Conservation (phyloP, 2,888 invertebrate species). For the Agriopis leucophaearia region DNA sequence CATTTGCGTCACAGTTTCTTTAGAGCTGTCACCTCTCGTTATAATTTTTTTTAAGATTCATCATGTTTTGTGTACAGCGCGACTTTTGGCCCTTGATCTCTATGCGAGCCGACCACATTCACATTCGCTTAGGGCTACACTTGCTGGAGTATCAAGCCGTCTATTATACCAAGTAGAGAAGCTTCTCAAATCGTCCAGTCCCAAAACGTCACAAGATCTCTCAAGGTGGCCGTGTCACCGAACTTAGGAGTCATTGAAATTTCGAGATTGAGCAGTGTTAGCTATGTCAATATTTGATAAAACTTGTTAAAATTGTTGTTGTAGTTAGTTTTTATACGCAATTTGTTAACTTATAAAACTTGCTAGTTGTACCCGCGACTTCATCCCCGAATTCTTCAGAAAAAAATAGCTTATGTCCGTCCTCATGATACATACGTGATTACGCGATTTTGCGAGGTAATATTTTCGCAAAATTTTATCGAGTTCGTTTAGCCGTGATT, state of each 20-base stretch:
- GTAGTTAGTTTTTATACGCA: not conserved
- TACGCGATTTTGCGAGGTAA: too few species aligned
- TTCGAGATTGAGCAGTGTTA: slow-evolving; percentile 21
- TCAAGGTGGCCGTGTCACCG: slow-evolving; percentile 36
- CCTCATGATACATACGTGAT: too few species aligned
- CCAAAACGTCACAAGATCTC: slow-evolving; percentile 31
- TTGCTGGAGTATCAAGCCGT: too few species aligned
- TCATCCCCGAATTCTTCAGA: too few species aligned
- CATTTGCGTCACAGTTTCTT: slow-evolving; percentile 19
- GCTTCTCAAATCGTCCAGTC: too few species aligned
- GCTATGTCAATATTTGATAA: slow-evolving; percentile 16
- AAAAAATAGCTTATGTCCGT: too few species aligned
- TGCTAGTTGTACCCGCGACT: too few species aligned
- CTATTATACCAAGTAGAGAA: too few species aligned
- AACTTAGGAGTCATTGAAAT: slow-evolving; percentile 29
- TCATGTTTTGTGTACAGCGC: slow-evolving; percentile 14
- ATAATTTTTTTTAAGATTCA: slow-evolving; percentile 20
- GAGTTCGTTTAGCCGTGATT: too few species aligned
- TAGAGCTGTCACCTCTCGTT: slow-evolving; percentile 19
- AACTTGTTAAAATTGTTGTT: slow-evolving; percentile 13
- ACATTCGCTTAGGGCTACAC: too few species aligned
- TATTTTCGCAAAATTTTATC: too few species aligned
- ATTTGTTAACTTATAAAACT: too few species aligned
- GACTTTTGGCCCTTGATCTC: slow-evolving; percentile 28
- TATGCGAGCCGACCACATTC: slow-evolving; percentile 25